Conservation (phyloP, 2,797 vertebrate species). For the Trachurus trachurus region DNA sequence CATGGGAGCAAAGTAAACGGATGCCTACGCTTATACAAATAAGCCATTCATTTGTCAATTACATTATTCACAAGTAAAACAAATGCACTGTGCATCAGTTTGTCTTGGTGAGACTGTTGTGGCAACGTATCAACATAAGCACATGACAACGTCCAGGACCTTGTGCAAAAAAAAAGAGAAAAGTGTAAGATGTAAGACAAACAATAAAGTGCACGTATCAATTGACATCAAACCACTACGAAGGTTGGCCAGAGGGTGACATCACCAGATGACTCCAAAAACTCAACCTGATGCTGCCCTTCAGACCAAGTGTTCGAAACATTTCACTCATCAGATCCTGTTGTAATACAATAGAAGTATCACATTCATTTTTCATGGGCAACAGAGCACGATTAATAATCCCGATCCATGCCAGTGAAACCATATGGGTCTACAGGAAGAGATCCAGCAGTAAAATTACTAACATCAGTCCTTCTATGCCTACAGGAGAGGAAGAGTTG, state of each 20-base stretch:
- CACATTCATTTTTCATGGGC: slow-evolving; percentile 70
- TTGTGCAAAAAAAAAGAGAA: not conserved
- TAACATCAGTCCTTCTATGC: slow-evolving; percentile 60
- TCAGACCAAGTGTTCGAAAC: slow-evolving; percentile 41
- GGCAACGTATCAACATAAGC: not conserved
- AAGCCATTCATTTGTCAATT: slow-evolving; percentile 34
- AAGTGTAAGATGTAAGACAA: not conserved
- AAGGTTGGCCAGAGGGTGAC: slow-evolving; percentile 4
- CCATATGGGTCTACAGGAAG: slow-evolving; percentile 61
- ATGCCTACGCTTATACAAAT: slow-evolving; percentile 23
- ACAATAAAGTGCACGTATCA: not conserved
- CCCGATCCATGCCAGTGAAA: slow-evolving; percentile 62
- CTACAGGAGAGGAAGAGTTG: slow-evolving; percentile 40
- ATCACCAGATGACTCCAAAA: slow-evolving; percentile 19
- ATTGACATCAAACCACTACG: not conserved
- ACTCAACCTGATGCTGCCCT: slow-evolving; percentile 20
- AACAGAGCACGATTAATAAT: slow-evolving; percentile 66
- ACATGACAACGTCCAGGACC: not conserved
- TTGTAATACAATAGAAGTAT: slow-evolving; percentile 45
- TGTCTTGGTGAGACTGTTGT: slow-evolving; percentile 12
- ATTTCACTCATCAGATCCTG: slow-evolving; percentile 38
- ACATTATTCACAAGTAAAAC: not conserved
- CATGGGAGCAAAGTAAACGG: slow-evolving; percentile 40
- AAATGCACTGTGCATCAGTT: not conserved
- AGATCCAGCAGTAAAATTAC: slow-evolving; percentile 66